A percentile compares a stretch with the other conserved stretches of the same genome.
These are phyloP conservation scores for Mongoloraphidia duomilia DNA, from an alignment of 2,888 invertebrate genomes.

Conservation along the genomic window DNA sequence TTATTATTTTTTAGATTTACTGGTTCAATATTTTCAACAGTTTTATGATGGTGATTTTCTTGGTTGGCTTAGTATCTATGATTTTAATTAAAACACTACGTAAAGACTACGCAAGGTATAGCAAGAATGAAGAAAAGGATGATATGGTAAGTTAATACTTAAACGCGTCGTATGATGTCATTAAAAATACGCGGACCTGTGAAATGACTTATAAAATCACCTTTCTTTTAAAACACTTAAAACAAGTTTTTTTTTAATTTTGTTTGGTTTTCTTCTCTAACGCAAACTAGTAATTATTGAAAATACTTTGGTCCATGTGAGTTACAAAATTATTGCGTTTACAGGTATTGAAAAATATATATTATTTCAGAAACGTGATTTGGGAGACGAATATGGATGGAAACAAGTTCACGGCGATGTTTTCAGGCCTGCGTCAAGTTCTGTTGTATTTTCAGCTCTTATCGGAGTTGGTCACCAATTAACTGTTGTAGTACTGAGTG, in stretches of 20 bases:
- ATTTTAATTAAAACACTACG: slow-evolving; percentile 95
- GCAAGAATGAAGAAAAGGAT: slow-evolving; percentile 96
- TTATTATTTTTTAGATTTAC: slow-evolving; percentile 57
- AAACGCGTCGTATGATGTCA: no score
- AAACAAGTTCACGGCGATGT: slow-evolving; percentile 99
- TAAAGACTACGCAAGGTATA: slow-evolving; percentile 99
- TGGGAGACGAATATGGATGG: slow-evolving; percentile 99
- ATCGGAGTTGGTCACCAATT: slow-evolving; percentile 93
- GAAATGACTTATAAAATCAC: no score
- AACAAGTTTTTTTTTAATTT: no score
- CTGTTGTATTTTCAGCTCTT: slow-evolving; percentile 84
- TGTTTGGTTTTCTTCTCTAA: no score
- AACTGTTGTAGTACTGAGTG: slow-evolving; percentile 81
- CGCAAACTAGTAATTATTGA: no score
- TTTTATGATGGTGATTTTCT: slow-evolving; percentile 99
- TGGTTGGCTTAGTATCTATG: slow-evolving; percentile 97
- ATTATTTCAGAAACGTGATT: slow-evolving; percentile 65
- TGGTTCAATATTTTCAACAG: slow-evolving; percentile 99
- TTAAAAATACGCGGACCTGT: no score
- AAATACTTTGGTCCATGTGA: no score
- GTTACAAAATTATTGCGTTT: no score
- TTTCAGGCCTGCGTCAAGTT: slow-evolving; percentile 85
- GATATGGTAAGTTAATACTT: slow-evolving; percentile 78
- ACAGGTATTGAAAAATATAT: neutral
- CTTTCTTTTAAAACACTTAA: no score